Base-by-base conservation (phyloP, 64 coral and sea anemone genomes). In the Actinia tenebrosa region DNA sequence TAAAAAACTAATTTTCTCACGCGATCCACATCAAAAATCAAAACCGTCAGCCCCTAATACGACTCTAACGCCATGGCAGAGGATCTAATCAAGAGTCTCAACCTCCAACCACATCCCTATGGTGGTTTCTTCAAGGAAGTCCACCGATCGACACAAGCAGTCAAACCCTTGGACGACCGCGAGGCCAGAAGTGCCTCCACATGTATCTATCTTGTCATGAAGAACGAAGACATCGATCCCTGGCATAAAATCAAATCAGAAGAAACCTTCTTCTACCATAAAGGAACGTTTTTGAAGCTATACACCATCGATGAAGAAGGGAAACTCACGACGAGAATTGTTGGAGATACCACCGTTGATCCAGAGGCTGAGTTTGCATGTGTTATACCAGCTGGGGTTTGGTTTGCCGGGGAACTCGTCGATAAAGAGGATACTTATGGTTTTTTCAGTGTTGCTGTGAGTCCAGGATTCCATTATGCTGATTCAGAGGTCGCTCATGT, bases 211-310 rank as follows among this genome's bases (percentile, higher is more conserved):
- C 64, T 91, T 11, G 82, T 98, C 19, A 60, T 94, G 20, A 53
- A 87, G 15, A 84, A 91, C 50, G 53, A 82, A 17, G 88, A 89
- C 27, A 80, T 89, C 8, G 89, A 91, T 23, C 84, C 84, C 6
- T 98, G 95, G 95, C 92, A 94, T 58, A 91, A 89, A 85, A 77
- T 94, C 43, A 92, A 89, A 55, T 98, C 95, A 0, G 95, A 94
- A 30, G 95, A 98, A 42, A 94, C 92, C 7, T 98, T 94, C 66
- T 98, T 92, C 59, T 89, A 91, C 42, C 95, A 98, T 50, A 68
- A 45, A 56, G 95, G 95, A 16, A 77, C 86, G 37, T 83, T 85
- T 13, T 56, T 98, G 42, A 88, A 79, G 46, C 79, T 98, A 5
- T 91, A 89, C 16, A 86, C 89, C 44, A 86, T 98, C 45, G 64